Conservation (phyloP, 2,113 vertebrate genomes). For the Rhagologus leucostigma region DNA sequence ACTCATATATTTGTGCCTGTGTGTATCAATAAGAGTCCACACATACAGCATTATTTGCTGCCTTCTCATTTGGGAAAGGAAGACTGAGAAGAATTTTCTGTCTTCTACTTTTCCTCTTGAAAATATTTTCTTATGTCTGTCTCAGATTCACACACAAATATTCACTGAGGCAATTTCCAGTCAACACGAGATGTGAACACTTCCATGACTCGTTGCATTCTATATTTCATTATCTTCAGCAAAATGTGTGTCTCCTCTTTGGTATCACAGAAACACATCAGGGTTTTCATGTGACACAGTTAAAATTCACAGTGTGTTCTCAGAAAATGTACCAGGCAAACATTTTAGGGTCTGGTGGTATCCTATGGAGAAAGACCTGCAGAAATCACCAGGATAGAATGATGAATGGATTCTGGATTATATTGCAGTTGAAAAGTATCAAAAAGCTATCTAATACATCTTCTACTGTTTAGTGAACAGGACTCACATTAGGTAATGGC, state of each 20-base stretch:
- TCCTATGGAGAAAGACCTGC: neutral
- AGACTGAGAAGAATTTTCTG: neutral
- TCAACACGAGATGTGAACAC: neutral
- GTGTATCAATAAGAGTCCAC: neutral
- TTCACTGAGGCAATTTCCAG: neutral
- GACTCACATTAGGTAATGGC: conserved; percentile 48
- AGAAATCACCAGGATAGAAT: neutral
- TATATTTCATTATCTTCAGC: conserved; percentile 11
- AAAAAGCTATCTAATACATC: conserved; percentile 53
- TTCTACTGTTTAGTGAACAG: conserved; percentile 46
- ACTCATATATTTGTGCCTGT: neutral
- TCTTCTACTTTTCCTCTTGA: neutral
- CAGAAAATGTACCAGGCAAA: neutral
- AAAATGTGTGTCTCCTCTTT: neutral
- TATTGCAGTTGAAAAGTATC: conserved; percentile 30
- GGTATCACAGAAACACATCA: neutral
- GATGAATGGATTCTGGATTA: conserved; percentile 41
- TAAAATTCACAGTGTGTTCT: neutral
- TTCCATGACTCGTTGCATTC: neutral
- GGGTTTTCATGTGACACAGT: neutral
- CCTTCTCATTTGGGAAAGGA: neutral
- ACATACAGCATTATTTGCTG: neutral
- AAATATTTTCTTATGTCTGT: neutral
- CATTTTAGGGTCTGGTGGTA: conserved; percentile 21
- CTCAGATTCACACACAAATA: neutral